Base-by-base conservation (phyloP, 2,888 invertebrate species). In the Aethes cnicana region DNA sequence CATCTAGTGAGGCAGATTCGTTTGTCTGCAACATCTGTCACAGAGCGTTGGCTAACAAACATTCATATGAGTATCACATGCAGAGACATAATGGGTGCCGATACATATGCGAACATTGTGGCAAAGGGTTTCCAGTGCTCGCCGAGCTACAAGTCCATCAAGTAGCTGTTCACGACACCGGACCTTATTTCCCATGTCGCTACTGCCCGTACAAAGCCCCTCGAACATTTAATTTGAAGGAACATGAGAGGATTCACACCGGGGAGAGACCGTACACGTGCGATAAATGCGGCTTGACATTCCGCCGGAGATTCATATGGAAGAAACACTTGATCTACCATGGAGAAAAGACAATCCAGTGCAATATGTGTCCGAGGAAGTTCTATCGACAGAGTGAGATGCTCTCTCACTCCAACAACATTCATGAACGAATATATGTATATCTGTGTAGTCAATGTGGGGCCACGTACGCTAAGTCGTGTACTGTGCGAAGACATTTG, bases 241-340 rank as follows among this genome's bases (percentile, higher is more conserved):
- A 86, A 64, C 88, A 89, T 55, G 69, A 76, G 17, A 53, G 88
- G 6, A 42, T 84, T 3, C 89, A 89, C 46, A 81, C 87, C 0
- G 88, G 87, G 0, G 88, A 88, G 53, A 54, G 88, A 14, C 89
- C 89, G 0, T 88, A 81, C 21, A 70, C 84, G 0, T 89, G 89
- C 57, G 86, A 87, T 1, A 78, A 82, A 53, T 89, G 89, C 12
- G 87, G 87, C 0, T 53, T 85, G 2, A 86, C 84, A 0, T 89
- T 88, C 65, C 74, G 84, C 0, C 66, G 86, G 48, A 66, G 72
- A 46, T 78, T 75, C 0, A 77, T 86, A 33, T 86, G 82, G 77
- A 78, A 62, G n/a, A 84, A 83, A 12, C 89, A 89, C 61, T 58
- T 81, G n/a, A 59, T 81, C n/a, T 71, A 74, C 33, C 88, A 89